Conservation (phyloP, 2,888 invertebrate genomes). For the Neoscelio sp. region DNA sequence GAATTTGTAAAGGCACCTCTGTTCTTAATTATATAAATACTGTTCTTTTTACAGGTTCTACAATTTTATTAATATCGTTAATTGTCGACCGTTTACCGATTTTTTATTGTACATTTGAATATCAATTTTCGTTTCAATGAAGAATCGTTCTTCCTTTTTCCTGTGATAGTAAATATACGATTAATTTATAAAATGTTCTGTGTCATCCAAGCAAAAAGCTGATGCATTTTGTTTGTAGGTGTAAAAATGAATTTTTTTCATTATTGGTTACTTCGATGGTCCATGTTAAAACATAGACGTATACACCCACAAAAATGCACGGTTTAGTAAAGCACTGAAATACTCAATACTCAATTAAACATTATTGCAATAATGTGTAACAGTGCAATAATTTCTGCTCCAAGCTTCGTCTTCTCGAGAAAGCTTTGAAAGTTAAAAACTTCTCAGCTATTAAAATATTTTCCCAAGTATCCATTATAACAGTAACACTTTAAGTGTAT, state of each 20-base stretch:
- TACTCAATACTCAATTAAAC: conserved; percentile 1
- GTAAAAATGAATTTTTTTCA: conserved; percentile 1
- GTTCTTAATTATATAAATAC: too few species aligned
- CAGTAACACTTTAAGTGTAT: background rate
- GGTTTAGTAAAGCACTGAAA: background rate
- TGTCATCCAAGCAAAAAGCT: conserved; percentile 1
- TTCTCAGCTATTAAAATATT: conserved; percentile 10
- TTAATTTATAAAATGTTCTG: conserved; percentile 18
- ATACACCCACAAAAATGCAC: conserved; percentile 9
- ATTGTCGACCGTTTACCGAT: background rate
- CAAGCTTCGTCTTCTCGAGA: conserved; percentile 30
- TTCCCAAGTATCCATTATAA: background rate
- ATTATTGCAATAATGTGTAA: conserved; percentile 36
- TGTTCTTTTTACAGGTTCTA: too few species aligned
- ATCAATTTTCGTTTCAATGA: conserved; percentile 12
- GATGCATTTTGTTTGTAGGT: conserved; percentile 7
- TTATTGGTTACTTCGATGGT: background rate
- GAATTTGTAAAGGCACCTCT: too few species aligned
- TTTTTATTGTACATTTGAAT: background rate
- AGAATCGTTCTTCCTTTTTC: conserved; percentile 27
- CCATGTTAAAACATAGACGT: background rate
- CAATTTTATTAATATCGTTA: background rate
- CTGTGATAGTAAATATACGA: conserved; percentile 29
- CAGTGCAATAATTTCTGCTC: conserved; percentile 28
- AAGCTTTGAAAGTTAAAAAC: conserved; percentile 33